Percentiles rank a stretch among this genome's conserved stretches.
Evolutionary conservation across 35 echinoderm and acorn worm species (phyloP).

Genomic region (Strongylocentrotus purpuratus): DNA sequence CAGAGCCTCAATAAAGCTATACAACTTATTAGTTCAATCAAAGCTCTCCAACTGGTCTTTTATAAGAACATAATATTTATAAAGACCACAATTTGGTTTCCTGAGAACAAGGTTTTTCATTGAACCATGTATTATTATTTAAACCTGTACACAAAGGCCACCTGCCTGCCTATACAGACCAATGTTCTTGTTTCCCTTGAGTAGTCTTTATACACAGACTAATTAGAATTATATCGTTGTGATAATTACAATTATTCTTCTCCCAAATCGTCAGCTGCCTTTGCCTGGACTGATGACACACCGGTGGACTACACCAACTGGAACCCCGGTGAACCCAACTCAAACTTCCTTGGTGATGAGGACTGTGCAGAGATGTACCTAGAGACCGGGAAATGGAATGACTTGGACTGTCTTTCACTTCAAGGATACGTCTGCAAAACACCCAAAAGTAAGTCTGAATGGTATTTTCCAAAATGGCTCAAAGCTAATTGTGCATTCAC

Average conservation of each 20-base stretch:
- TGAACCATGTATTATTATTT: not conserved
- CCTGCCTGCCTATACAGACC: too few species aligned
- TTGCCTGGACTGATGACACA: constrained; percentile 69
- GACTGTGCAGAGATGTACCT: constrained; percentile 72
- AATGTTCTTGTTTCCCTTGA: too few species aligned
- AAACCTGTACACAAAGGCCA: not conserved
- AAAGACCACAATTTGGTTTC: not conserved
- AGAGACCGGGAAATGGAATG: constrained; percentile 64
- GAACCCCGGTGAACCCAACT: constrained; percentile 72
- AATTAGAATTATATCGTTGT: not conserved
- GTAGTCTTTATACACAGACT: not conserved
- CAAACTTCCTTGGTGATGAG: constrained; percentile 59
- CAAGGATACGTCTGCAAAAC: constrained; percentile 32
- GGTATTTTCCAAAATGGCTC: not conserved
- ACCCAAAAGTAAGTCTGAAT: constrained; percentile 1
- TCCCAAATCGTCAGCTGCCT: constrained; percentile 6
- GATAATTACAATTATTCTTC: not conserved
- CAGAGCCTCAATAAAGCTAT: too few species aligned
- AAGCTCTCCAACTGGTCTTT: too few species aligned
- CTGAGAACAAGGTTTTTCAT: not conserved
- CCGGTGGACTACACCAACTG: constrained; percentile 74
- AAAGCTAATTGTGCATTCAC: not conserved
- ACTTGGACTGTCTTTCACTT: constrained; percentile 53
- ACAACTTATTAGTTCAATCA: too few species aligned
- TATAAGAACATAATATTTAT: too few species aligned